Base-by-base conservation (phyloP, 2,113 vertebrate genomes). In the Piprites chloris region DNA sequence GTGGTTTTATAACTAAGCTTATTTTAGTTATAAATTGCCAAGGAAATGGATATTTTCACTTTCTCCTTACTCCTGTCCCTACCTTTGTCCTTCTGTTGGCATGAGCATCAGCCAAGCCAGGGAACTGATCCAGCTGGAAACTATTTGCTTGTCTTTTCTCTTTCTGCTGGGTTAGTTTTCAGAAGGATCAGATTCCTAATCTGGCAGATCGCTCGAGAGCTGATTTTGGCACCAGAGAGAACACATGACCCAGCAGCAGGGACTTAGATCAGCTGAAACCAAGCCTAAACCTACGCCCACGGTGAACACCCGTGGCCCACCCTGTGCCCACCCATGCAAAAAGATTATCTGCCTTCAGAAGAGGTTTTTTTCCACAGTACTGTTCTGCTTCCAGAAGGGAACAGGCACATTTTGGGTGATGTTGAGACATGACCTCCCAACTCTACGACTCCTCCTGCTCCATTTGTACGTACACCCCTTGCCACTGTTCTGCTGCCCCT, bases 111-210 rank as follows among this genome's bases (percentile, higher is more conserved):
- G 91, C 91, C 91, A 93, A 93, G 83, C 22, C 73, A 68, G 86
- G 94, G 93, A 97, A 92, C 89, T 14, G 72, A 92, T 95, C 95
- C 96, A 95, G 91, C 93, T 96, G 94, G 94, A 95, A 90, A 71
- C 49, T 87, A 42, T 65, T 80, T 86, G 86, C 66, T 92, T 95
- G 91, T 85, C 94, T 95, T 96, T 95, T 96, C 86, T 84, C 93
- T 95, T 93, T 95, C 86, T 95, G 86, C 83, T 67, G 86, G 89
- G 83, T 92, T 95, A 55, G 89, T 95, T 93, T 97, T 92, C 91
- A 95, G 86, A 92, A 56, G 73, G 91, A 95, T 97, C 94, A 89
- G 94, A 67, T 97, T 97, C 95, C 95, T 95, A 95, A 96, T 95
- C 96, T 93, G 93, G 89, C 93, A 92, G 86, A 95, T 96, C 52